Base-by-base conservation (phyloP, 2,888 invertebrate genomes). In the Caenorhabditis sp. region DNA sequence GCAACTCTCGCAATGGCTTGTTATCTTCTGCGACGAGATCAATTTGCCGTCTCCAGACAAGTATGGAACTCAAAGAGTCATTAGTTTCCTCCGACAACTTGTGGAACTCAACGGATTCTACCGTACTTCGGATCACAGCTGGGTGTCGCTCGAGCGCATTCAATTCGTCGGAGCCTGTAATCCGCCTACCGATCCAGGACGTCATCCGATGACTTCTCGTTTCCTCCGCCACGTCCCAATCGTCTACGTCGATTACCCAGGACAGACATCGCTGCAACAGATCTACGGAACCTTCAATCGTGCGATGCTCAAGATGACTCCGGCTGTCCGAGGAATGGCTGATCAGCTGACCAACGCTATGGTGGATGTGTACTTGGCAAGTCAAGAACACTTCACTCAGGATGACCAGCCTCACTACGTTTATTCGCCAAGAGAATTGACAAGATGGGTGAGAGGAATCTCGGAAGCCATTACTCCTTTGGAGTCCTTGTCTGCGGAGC, bases 321-420 rank as follows among this genome's bases (percentile, higher is more conserved):
- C 98, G 0, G 94, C 96, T 0, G 93, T 99, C 68, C 95, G 96
- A 85, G 95, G 97, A 1, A 97, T 96, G 92, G 96, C 98, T 0
- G 98, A 98, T 91, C 96, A 98, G 0, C 93, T 99, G 51, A 99
- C 99, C 1, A 96, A 96, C 91, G 98, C 99, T 1, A 99, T 99
- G 99, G 99, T 99, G 13, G 97, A 97, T 92, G 96, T 99, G 92
- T 99, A 98, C 93, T 94, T 98, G 68, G 95, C 95, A 6, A 98
- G 98, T 5, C 79, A 94, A 93, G 98, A 98, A 92, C 94, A 95
- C 68, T 99, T 99, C 93, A 99, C 99, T 0, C 98, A 98, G 93
- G 99, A 99, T 93, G 98, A 98, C 97, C 99, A 99, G 93, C 99
- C 99, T 0, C 99, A 99, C 93, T 99, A 99, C 92, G 98, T 99